phyloP scores from a whole-genome alignment of 2,113 vertebrate species.

The Epinephelus fuscoguttatus region DNA sequence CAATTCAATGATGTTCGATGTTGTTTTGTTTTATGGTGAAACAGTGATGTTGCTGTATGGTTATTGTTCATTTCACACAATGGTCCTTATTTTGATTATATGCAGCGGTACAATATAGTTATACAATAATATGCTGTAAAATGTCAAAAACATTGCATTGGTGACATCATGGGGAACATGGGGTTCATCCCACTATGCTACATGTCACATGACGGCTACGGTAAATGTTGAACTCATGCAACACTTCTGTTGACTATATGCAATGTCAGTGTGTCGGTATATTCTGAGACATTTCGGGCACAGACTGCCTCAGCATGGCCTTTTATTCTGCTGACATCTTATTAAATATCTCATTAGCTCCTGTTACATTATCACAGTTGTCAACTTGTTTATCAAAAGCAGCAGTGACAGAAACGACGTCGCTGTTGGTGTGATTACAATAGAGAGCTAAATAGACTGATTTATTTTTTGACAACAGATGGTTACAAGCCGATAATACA shows the following conservation, averaged over 20 bases:
- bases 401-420: conserved; percentile 41
- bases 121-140: conserved; percentile 61
- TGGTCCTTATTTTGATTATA: conserved; percentile 57
- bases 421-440: conserved; percentile 43
- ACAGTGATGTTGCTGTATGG: conserved; percentile 66
- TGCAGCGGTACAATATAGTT: conserved; percentile 49
- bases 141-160: conserved; percentile 56
- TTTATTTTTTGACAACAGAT: conserved; percentile 61
- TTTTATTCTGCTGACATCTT: conserved; percentile 61
- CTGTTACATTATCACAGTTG: conserved; percentile 58
- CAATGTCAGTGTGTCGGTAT: conserved; percentile 54
- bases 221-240: conserved; percentile 56
- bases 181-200: conserved; percentile 41
- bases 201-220: conserved; percentile 39
- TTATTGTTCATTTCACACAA: conserved; percentile 66
- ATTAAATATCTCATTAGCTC: conserved; percentile 61
- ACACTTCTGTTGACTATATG: conserved; percentile 55
- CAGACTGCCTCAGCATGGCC: conserved; percentile 61
- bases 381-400: conserved; percentile 63
- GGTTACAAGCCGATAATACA: conserved; percentile 51
- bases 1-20: conserved; percentile 64
- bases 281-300: conserved; percentile 41
- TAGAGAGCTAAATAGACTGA: conserved; percentile 23
- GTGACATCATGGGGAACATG: conserved; percentile 47
- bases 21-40: conserved; percentile 75